Evolutionary conservation across 2,113 vertebrate species (phyloP).

Genomic region (Puffinus mauretanicus): DNA sequence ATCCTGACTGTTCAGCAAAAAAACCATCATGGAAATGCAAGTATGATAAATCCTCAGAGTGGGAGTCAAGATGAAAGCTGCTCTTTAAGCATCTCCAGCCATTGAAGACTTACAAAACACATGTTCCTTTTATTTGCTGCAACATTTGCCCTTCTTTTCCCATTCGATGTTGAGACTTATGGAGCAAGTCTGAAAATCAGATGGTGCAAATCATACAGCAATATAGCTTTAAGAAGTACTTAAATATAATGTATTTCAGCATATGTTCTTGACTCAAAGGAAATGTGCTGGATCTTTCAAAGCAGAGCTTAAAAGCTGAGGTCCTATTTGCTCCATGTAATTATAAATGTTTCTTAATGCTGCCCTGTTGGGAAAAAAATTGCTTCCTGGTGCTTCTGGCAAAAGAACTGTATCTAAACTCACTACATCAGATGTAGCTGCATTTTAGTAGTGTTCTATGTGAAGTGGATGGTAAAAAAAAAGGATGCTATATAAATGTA

Average conservation of each 20-base stretch:
- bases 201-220: conserved; percentile 39
- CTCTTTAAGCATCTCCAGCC: conserved; percentile 58
- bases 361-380: background rate
- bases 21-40: background rate
- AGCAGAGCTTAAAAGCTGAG: conserved; percentile 12
- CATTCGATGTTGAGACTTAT: background rate
- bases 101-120: conserved; percentile 27
- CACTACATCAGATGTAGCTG: background rate
- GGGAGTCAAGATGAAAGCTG: conserved; percentile 52
- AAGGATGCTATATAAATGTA: background rate
- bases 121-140: conserved; percentile 57
- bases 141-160: conserved; percentile 37
- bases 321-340: conserved; percentile 9
- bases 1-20: conserved; percentile 52
- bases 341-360: conserved; percentile 2
- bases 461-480: background rate
- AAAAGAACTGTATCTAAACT: background rate
- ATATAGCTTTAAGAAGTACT: conserved; percentile 4
- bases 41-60: conserved; percentile 22
- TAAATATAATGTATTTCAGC: conserved; percentile 28
- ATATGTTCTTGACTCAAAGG: conserved; percentile 36
- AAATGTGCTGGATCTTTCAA: conserved; percentile 42
- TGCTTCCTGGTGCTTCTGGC: conserved; percentile 15
- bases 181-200: conserved; percentile 54
- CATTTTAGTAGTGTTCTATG: background rate